Evolutionary conservation across 2,797 vertebrate genomes (phyloP), one percentile per base, ranked within the genome.

Genomic region (Hemibagrus guttatus): DNA sequence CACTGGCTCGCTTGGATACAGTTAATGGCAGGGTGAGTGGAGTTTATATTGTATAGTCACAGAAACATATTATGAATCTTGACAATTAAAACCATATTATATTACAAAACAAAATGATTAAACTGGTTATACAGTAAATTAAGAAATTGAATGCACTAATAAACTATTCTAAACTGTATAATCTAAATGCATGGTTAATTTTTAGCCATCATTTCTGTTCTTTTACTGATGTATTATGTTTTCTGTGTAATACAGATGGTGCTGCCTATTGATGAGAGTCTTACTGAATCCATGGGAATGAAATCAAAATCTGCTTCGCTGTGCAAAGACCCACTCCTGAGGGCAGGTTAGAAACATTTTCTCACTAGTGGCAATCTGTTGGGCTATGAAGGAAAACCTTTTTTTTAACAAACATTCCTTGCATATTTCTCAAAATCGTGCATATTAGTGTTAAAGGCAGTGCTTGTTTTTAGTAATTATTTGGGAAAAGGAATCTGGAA

Each of bases 231-330:
- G 56, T 49, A 21, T n/a, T 71, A 16, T 71, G 13, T 56, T 4
- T 8, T 0, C 14, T 23, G 8, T 91, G 35, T 81, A 0, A 84
- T 88, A 91, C 83, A 99, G 98, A 99, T 97, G 94, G 97, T 99
- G 81, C 95, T 99, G 72, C 96, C 98, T 1, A 98, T 99, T 74
- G 98, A 99, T 81, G 98, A 99, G 94, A 99, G 98, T 91, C 93
- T 99, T 93, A 99, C 98, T 1, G 97, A 97, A 92, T 97, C 98
- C 2, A 92, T 96, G 94, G 96, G 96, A 91, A 96, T 99, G 72
- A 96, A 97, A 91, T 96, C 97, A 88, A 98, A 97, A 91, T 98
- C 98, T 8, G 97, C 97, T 74, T 99, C 98, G 3, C 91, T 99
- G 90, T 94, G 97, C 91, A 99, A 98, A 95, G 98, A 99, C 88